Evolutionary conservation across 2,113 vertebrate genomes (phyloP), one percentile per base, ranked within the genome.

Genomic region (Corythaeola cristata): DNA sequence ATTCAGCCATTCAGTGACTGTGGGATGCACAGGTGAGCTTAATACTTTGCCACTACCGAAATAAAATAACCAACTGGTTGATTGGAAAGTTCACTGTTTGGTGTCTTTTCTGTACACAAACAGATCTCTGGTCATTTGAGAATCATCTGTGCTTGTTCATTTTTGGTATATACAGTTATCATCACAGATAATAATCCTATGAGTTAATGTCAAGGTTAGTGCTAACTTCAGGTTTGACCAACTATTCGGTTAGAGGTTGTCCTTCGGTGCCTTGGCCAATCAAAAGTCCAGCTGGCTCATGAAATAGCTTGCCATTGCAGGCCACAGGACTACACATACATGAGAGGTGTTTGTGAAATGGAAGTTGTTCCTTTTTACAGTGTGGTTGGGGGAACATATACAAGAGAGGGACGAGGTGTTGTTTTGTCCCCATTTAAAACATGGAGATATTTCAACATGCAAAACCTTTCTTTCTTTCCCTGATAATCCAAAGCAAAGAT

Each of bases 271-370:
- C 49, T 67, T 3, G 2, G 8, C 49, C 69, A 27, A 62, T 69
- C 35, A 26, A 15, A 77, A 66, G 16, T 62, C 93, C 55, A 35
- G 1, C 15, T 80, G 53, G 12, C 27, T 89, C 16, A 9, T 94
- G 45, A 84, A 81, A 58, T 35, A 87, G 32, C 12, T 17, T 81
- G 45, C 30, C 27, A 6, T 7, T 37, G 8, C 11, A 39, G 44
- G 24, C 7, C 15, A 58, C 41, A 62, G 8, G 44, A 21, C 8
- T 44, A 32, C 0, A 0, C 19, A 30, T 15, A 71, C 74, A n/a
- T 3, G 9, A 39, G 23, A 56, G 4, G 5, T 50, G 32, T 64
- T 56, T 64, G 4, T 89, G 63, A 88, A 76, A 64, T 39, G 24
- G 19, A 60, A 60, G 20, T 53, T 0, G 0, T 10, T 77, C 8